phyloP scores from a whole-genome alignment of 2,888 invertebrate species.

The Perizoma flavofasciatum region DNA sequence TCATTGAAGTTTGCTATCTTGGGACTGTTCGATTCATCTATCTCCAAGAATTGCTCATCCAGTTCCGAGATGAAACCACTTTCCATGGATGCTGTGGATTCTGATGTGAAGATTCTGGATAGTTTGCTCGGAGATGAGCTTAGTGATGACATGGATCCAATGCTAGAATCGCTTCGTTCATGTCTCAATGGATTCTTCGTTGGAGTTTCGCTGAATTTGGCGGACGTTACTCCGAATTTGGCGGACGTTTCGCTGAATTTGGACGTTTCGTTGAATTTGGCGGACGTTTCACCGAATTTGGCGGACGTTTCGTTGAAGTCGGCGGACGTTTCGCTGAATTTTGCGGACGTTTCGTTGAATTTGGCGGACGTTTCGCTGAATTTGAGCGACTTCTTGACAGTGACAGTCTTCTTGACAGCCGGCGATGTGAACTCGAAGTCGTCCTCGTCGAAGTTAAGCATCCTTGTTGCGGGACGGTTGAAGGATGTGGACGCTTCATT shows the following conservation, averaged over 20 bases:
- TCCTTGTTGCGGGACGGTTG: constrained; percentile 67
- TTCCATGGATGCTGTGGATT: constrained; percentile 73
- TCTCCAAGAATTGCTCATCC: constrained; percentile 71
- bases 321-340: too few species aligned
- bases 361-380: constrained; percentile 47
- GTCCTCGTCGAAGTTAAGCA: constrained; percentile 73
- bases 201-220: too few species aligned
- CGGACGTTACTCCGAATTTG: too few species aligned
- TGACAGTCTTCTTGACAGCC: constrained; percentile 52
- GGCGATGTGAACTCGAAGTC: constrained; percentile 75
- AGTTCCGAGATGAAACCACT: constrained; percentile 77
- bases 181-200: constrained; percentile 45
- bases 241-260: constrained; percentile 56
- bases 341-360: too few species aligned
- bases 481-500: constrained; percentile 72
- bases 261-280: constrained; percentile 69
- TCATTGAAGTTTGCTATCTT: constrained; percentile 71
- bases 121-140: constrained; percentile 51
- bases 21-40: constrained; percentile 72
- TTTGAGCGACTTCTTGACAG: constrained; percentile 71
- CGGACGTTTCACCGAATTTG: too few species aligned
- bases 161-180: constrained; percentile 65
- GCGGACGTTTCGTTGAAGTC: too few species aligned
- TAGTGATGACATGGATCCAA: constrained; percentile 56
- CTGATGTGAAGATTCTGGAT: constrained; percentile 57